phyloP scores from a whole-genome alignment of 2,888 invertebrate species.

The Apamea crenata region DNA sequence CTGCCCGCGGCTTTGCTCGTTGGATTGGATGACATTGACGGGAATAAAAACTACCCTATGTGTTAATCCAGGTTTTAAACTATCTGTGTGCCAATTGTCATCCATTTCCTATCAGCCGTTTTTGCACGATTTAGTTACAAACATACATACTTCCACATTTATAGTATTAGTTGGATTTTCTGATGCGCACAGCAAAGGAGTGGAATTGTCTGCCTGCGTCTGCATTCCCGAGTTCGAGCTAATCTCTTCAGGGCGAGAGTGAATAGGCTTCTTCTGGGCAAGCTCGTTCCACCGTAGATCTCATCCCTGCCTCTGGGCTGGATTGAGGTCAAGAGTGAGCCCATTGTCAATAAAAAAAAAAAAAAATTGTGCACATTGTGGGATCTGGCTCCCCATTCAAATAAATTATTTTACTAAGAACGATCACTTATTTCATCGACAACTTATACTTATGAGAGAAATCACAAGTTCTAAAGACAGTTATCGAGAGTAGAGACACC shows the following conservation, averaged over 20 bases:
- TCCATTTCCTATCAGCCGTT: neutral
- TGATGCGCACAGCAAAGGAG: too few relatives aligned
- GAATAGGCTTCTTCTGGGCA: too few relatives aligned
- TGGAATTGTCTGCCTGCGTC: too few relatives aligned
- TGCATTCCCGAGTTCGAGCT: too few relatives aligned
- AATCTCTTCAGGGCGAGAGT: too few relatives aligned
- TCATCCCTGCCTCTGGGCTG: too few relatives aligned
- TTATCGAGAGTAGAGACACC: conserved; percentile 4
- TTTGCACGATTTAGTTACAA: neutral
- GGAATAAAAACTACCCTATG: neutral
- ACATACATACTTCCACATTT: neutral
- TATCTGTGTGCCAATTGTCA: neutral
- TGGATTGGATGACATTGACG: neutral
- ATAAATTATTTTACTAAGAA: neutral
- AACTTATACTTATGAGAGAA: conserved; percentile 19
- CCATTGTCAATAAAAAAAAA: too few relatives aligned
- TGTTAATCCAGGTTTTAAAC: neutral
- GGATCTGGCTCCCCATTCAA: neutral
- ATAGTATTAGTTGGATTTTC: neutral
- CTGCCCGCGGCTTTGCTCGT: neutral
- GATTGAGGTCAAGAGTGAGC: too few relatives aligned
- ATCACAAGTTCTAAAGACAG: conserved; percentile 18
- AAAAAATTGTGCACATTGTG: neutral
- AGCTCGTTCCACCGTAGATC: too few relatives aligned
- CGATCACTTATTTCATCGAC: neutral